A percentile compares a stretch with the other conserved stretches of the same genome.
Conservation (phyloP, 2,113 vertebrate genomes). For the Lepus americanus region DNA sequence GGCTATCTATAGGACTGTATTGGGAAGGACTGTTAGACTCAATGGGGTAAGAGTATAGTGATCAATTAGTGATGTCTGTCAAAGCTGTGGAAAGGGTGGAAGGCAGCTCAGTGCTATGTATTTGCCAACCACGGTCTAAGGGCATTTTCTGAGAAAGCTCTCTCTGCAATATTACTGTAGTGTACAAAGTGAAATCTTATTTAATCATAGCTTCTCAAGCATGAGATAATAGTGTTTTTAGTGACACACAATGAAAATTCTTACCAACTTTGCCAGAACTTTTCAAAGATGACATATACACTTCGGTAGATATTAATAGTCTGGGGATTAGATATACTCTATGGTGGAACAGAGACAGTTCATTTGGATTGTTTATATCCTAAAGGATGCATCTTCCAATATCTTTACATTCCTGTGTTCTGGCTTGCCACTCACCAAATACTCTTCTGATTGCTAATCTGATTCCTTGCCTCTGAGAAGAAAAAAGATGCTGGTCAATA, state of each 20-base stretch:
- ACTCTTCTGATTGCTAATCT: background rate
- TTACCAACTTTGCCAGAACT: background rate
- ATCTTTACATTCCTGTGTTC: background rate
- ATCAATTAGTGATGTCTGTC: no score
- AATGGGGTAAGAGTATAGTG: background rate
- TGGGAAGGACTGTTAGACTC: background rate
- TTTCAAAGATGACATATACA: background rate
- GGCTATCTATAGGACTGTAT: background rate
- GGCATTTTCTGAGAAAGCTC: background rate
- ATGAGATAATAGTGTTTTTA: background rate
- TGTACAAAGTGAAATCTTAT: conserved; percentile 9
- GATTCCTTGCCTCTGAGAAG: conserved; percentile 12
- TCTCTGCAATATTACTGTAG: background rate
- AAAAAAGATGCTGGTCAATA: background rate
- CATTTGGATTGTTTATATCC: background rate
- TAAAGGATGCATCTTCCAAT: background rate
- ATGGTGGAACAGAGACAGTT: background rate
- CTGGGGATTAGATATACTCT: background rate
- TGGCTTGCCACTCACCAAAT: background rate
- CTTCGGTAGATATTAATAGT: background rate
- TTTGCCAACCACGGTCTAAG: background rate
- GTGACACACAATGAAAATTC: background rate
- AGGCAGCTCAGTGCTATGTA: background rate
- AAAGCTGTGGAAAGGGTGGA: background rate
- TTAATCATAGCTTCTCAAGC: background rate